Evolutionary conservation across 2,797 vertebrate genomes (phyloP).

Genomic region (Neomorphus geoffroyi): DNA sequence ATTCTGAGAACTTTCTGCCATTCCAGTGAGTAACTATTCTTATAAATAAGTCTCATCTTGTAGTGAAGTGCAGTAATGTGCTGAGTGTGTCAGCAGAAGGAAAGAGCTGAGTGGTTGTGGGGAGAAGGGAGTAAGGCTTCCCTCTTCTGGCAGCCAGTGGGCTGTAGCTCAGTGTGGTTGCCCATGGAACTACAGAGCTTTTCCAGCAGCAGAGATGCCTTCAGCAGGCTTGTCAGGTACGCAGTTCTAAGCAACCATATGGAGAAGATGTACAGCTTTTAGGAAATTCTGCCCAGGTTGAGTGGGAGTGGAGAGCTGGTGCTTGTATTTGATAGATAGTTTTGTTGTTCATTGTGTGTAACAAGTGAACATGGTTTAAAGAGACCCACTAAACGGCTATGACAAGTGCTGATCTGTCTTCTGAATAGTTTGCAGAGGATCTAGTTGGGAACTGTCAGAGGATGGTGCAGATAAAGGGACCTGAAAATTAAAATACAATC

Average conservation of each 20-base stretch:
- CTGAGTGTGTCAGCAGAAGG: background rate
- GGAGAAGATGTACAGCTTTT: background rate
- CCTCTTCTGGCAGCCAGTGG: background rate
- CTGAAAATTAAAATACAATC: background rate
- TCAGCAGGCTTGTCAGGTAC: background rate
- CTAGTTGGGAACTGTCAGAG: background rate
- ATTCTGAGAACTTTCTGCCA: background rate
- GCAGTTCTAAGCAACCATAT: background rate
- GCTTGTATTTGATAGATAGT: background rate
- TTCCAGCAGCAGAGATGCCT: background rate
- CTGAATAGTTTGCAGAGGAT: background rate
- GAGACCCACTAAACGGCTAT: fast-evolving
- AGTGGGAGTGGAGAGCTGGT: background rate
- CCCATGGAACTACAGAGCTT: background rate
- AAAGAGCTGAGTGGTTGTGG: background rate
- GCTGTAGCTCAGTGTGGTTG: background rate
- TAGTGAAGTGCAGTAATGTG: background rate
- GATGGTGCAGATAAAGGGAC: background rate
- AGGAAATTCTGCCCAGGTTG: background rate
- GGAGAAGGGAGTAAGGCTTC: background rate
- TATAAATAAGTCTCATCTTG: background rate
- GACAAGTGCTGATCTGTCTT: background rate
- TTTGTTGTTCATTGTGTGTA: background rate
- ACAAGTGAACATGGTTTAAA: background rate
- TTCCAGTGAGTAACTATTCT: background rate